phyloP scores from a whole-genome alignment of 1,140 invertebrate species.

The Drosophila ironensis region DNA sequence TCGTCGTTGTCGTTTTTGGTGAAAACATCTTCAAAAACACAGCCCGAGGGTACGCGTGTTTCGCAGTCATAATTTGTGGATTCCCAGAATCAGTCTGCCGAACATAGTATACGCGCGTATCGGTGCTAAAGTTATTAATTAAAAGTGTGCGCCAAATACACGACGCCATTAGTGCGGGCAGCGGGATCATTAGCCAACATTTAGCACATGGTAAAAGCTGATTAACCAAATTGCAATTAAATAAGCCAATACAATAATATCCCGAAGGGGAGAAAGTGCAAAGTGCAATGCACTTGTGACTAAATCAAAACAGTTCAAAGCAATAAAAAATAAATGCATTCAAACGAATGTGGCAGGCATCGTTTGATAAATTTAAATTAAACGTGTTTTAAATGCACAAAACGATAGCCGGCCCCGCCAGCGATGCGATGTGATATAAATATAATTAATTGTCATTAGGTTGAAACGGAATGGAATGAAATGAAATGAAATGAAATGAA shows the following conservation, averaged over 20 bases:
- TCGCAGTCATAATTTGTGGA: conserved; percentile 5
- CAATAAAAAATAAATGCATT: conserved; percentile 55
- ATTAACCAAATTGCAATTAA: conserved; percentile 26
- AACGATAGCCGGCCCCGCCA: conserved; percentile 10
- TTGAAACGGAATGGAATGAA: too few species aligned
- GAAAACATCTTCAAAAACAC: conserved; percentile 9
- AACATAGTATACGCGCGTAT: conserved; percentile 2
- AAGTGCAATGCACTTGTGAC: conserved; percentile 55
- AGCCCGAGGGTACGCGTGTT: conserved; percentile 8
- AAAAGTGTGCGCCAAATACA: conserved; percentile 6
- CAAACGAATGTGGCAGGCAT: conserved; percentile 61
- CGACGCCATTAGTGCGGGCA: neutral
- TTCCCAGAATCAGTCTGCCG: conserved; percentile 17
- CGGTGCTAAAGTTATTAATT: conserved; percentile 25
- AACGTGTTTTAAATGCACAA: conserved; percentile 75
- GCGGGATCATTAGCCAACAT: conserved; percentile 25
- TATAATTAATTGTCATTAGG: conserved; percentile 56
- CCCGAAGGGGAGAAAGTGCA: neutral
- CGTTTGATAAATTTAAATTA: conserved; percentile 73
- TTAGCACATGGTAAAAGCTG: conserved; percentile 41
- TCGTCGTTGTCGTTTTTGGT: conserved; percentile 36
- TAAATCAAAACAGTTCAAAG: conserved; percentile 66
- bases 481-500: too few species aligned
- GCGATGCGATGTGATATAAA: too few species aligned
- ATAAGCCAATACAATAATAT: neutral